Evolutionary conservation across 2,113 vertebrate species (phyloP).

Genomic region (Actinemys pallida): DNA sequence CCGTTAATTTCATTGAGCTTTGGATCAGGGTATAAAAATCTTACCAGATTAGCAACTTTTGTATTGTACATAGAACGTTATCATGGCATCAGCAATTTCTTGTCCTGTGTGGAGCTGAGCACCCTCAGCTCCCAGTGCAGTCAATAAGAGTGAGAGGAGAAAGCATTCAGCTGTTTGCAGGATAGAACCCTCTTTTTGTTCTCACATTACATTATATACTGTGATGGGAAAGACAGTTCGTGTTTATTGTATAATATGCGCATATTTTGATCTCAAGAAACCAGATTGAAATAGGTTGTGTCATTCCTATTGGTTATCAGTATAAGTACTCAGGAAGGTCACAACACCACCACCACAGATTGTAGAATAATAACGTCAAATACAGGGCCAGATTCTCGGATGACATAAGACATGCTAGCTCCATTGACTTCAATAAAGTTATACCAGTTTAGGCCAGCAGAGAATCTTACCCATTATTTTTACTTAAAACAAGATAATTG

Average conservation of each 20-base stretch:
- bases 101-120: not conserved
- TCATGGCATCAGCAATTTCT: not conserved
- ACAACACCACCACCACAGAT: accelerated
- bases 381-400: not conserved
- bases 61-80: not conserved
- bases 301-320: not conserved
- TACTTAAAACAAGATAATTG: not conserved
- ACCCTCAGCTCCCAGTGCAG: not conserved
- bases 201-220: not conserved
- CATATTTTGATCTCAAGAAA: not conserved
- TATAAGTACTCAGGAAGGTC: not conserved
- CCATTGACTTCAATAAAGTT: not conserved
- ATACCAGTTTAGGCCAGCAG: not conserved
- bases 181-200: not conserved
- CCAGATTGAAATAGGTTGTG: accelerated
- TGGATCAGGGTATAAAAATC: not conserved
- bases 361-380: not conserved
- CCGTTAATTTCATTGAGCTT: not conserved
- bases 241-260: not conserved
- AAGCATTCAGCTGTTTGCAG: not conserved
- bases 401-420: not conserved
- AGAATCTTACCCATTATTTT: not conserved
- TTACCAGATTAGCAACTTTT: not conserved
- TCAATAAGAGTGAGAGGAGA: not conserved
- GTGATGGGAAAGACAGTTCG: not conserved